Evolutionary conservation across 1,140 invertebrate genomes (phyloP).

Genomic region (Euura saliciscinereae): DNA sequence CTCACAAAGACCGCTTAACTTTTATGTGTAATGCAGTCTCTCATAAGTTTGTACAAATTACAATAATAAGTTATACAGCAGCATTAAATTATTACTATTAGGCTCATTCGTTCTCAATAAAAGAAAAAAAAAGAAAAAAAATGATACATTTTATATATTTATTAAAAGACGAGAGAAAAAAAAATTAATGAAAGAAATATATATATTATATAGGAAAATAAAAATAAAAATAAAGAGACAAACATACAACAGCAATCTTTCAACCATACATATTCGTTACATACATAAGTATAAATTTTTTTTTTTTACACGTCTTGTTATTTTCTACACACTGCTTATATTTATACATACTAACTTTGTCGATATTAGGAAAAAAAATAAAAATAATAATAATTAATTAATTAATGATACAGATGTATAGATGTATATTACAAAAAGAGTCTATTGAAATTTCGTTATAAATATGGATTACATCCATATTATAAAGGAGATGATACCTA

Average conservation of each 20-base stretch:
- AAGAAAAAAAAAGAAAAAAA: conserved; percentile 25
- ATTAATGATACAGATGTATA: conserved; percentile 27
- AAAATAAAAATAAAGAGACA: too few species aligned
- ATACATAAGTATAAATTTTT: conserved; percentile 29
- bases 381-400: too few species aligned
- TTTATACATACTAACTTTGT: conserved; percentile 42
- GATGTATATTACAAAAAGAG: conserved; percentile 4
- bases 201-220: too few species aligned
- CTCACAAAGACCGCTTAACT: conserved; percentile 53
- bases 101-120: conserved; percentile 40
- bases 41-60: conserved; percentile 55
- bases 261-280: conserved; percentile 26
- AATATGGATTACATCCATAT: conserved; percentile 43
- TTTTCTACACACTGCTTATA: conserved; percentile 31
- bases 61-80: conserved; percentile 50
- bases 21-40: conserved; percentile 47
- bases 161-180: too few species aligned
- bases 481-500: conserved; percentile 25
- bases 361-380: conserved; percentile 36
- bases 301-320: conserved; percentile 30
- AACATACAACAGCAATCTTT: conserved; percentile 27
- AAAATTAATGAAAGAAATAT: too few species aligned
- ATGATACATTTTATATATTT: too few species aligned
- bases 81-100: conserved; percentile 42
- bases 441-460: conserved; percentile 16